Conservation (phyloP, 2,797 vertebrate genomes). For the Pseudochaenichthys georgianus region DNA sequence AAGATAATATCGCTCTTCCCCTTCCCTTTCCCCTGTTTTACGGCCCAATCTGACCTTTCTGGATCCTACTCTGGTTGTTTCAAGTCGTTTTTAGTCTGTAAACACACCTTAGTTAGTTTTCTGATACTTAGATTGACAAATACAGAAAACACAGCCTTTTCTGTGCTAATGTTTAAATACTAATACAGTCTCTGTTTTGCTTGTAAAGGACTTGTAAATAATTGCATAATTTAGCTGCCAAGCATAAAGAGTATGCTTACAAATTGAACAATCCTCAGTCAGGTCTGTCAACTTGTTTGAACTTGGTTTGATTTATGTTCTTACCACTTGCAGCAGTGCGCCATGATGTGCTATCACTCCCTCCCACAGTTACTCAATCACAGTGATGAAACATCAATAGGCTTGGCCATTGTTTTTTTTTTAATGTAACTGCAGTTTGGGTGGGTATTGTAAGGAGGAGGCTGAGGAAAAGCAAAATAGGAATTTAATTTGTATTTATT, state of each 20-base stretch:
- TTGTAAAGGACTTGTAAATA: conserved; percentile 42
- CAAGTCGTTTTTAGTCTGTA: conserved; percentile 28
- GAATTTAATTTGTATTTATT: conserved; percentile 13
- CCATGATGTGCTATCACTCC: conserved; percentile 20
- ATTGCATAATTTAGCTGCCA: not conserved
- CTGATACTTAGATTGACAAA: conserved; percentile 26
- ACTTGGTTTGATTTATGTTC: conserved; percentile 7
- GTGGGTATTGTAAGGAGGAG: not conserved
- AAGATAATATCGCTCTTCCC: not conserved
- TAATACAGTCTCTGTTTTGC: not conserved
- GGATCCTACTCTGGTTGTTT: not conserved
- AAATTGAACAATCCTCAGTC: conserved; percentile 10
- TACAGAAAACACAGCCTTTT: not conserved
- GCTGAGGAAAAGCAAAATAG: not conserved
- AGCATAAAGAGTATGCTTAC: conserved; percentile 27
- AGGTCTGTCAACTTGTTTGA: conserved; percentile 13
- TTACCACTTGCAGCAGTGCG: not conserved
- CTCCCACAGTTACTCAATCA: conserved; percentile 49
- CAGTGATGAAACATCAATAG: conserved; percentile 34
- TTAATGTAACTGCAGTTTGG: conserved; percentile 25
- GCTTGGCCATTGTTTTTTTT: conserved; percentile 24
- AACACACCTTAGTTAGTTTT: conserved; percentile 57
- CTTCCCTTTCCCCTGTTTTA: conserved; percentile 20
- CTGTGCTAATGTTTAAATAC: not conserved
- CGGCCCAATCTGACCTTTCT: not conserved